Percentiles rank a stretch among this genome's conserved stretches.
Evolutionary conservation across 1,140 invertebrate genomes (phyloP).

Genomic region (Zaprionus capensis): DNA sequence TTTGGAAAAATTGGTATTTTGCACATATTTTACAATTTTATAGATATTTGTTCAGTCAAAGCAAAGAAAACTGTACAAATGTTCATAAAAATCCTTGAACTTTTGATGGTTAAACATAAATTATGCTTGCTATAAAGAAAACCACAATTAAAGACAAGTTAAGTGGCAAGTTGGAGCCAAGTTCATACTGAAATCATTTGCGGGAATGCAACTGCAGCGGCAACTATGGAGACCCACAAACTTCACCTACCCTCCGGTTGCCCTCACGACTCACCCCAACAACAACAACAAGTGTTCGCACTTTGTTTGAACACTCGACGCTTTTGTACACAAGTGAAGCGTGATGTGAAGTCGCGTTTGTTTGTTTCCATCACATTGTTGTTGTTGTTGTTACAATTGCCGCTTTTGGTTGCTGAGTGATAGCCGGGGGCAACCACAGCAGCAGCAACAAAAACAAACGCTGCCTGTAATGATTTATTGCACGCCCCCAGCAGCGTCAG

Average conservation of each 20-base stretch:
- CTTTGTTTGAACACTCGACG: constrained; percentile 34
- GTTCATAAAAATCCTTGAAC: constrained; percentile 1
- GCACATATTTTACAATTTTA: not conserved
- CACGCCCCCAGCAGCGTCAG: constrained; percentile 61
- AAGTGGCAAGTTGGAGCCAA: constrained; percentile 74
- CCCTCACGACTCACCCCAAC: constrained; percentile 1
- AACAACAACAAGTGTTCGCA: constrained; percentile 8
- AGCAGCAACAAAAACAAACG: not conserved
- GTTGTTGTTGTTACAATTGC: constrained; percentile 34
- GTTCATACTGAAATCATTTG: constrained; percentile 52
- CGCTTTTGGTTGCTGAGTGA: constrained; percentile 61
- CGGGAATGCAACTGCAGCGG: constrained; percentile 19
- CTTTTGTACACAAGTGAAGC: constrained; percentile 36
- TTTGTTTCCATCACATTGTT: constrained; percentile 31
- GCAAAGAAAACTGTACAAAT: not conserved
- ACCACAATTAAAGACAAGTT: constrained; percentile 48
- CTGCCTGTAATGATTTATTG: constrained; percentile 67
- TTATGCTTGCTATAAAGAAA: not conserved
- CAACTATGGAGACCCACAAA: not conserved
- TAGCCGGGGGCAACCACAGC: constrained; percentile 40
- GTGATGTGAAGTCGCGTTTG: constrained; percentile 33
- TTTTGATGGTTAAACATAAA: not conserved
- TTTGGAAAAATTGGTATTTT: not conserved
- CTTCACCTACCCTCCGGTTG: not conserved
- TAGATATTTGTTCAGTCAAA: not conserved